Evolutionary conservation across 2,888 invertebrate genomes (phyloP).

Genomic region (Chouioia cunea): DNA sequence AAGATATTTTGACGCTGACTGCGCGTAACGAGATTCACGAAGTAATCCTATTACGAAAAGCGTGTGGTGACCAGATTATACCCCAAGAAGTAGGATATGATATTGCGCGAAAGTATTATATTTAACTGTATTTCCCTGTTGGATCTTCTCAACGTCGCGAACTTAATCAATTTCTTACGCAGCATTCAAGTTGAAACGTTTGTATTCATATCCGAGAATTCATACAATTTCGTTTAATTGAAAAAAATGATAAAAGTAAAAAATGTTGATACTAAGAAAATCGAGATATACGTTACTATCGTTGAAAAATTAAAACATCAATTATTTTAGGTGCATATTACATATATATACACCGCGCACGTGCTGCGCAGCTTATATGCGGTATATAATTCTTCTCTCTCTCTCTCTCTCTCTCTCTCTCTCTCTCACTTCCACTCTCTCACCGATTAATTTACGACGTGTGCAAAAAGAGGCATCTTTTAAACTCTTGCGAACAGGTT

Average conservation of each 20-base stretch:
- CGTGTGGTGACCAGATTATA: slow-evolving; percentile 38
- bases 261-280: no score
- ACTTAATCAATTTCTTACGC: slow-evolving; percentile 41
- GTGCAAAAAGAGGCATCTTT: slow-evolving; percentile 14
- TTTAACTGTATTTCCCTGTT: neutral
- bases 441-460: slow-evolving; percentile 32
- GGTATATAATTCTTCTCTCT: slow-evolving; percentile 6
- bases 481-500: no score
- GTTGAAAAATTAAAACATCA: no score
- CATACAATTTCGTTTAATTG: no score
- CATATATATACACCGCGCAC: no score
- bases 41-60: slow-evolving; percentile 38
- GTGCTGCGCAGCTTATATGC: no score
- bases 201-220: no score
- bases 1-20: slow-evolving; percentile 8
- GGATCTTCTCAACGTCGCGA: slow-evolving; percentile 32
- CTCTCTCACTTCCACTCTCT: neutral
- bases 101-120: neutral
- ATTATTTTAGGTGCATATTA: no score
- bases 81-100: slow-evolving; percentile 29
- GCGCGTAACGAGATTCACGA: slow-evolving; percentile 38
- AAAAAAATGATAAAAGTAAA: no score
- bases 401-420: neutral
- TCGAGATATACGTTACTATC: no score
- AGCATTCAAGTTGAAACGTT: no score